Conservation (phyloP, 2,113 vertebrate species). For the Chroicocephalus ridibundus region DNA sequence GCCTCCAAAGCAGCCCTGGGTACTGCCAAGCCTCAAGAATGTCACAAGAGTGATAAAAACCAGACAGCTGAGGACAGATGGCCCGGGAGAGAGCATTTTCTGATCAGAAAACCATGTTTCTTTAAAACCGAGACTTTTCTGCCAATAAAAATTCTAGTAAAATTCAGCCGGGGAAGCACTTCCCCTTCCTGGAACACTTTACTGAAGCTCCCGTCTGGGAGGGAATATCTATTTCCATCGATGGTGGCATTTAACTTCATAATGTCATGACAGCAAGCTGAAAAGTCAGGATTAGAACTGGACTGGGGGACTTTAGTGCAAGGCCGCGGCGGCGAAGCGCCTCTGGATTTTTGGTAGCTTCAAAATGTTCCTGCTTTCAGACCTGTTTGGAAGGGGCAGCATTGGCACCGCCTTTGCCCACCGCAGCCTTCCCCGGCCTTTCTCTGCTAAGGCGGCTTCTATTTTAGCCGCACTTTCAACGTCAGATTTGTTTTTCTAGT, state of each 20-base stretch:
- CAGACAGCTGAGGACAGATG: conserved; percentile 4
- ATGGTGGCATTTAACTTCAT: conserved; percentile 28
- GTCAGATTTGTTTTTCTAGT: background rate
- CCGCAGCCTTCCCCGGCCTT: background rate
- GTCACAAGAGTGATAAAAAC: background rate
- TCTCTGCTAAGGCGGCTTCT: background rate
- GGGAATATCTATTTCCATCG: background rate
- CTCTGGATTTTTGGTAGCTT: background rate
- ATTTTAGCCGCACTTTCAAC: background rate
- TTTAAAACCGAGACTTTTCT: background rate
- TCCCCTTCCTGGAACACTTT: background rate
- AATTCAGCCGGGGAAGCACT: background rate
- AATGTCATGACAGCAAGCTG: background rate
- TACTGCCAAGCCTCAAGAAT: background rate
- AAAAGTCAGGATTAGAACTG: background rate
- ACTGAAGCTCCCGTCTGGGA: background rate
- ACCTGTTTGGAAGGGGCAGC: background rate
- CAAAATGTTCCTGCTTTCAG: background rate
- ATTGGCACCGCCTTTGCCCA: background rate
- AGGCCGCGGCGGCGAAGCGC: background rate
- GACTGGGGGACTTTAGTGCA: background rate
- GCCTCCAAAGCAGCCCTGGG: background rate
- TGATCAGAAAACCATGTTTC: background rate
- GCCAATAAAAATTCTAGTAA: background rate
- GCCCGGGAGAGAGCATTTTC: background rate